Evolutionary conservation across 2,888 invertebrate genomes (phyloP).

Genomic region (Lypha dubia): DNA sequence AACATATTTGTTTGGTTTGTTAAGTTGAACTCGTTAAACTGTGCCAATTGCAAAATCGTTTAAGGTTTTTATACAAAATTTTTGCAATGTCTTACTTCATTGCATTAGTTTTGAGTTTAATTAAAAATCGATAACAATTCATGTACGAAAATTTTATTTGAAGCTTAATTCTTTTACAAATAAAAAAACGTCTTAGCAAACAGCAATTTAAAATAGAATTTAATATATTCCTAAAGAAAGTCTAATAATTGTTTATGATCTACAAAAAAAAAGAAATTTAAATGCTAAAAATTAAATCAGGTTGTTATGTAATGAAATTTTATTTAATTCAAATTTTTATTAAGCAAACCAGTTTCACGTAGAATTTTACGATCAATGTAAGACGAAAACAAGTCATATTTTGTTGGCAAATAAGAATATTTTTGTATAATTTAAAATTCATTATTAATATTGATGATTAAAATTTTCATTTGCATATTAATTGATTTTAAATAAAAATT

Average conservation of each 20-base stretch:
- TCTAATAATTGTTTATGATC: neutral
- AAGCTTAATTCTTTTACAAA: neutral
- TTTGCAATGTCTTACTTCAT: neutral
- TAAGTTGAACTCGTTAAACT: constrained; percentile 56
- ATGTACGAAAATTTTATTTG: neutral
- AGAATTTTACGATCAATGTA: neutral
- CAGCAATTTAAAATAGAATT: neutral
- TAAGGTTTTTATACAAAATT: constrained; percentile 38
- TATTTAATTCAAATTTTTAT: neutral
- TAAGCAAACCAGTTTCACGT: neutral
- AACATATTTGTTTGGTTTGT: constrained; percentile 32
- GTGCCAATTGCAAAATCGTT: neutral
- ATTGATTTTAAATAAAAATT: neutral
- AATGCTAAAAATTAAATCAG: neutral
- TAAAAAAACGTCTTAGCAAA: neutral
- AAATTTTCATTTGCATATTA: constrained; percentile 1
- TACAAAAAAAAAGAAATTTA: constrained; percentile 5
- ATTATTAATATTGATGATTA: neutral
- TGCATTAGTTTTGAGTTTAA: no score
- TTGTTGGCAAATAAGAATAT: neutral
- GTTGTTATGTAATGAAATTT: constrained; percentile 1
- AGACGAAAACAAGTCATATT: no score
- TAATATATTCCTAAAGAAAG: neutral
- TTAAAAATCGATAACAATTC: neutral
- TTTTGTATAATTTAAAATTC: neutral